phyloP scores from a whole-genome alignment of 1,140 invertebrate genomes.

The Contarinia nasturtii region DNA sequence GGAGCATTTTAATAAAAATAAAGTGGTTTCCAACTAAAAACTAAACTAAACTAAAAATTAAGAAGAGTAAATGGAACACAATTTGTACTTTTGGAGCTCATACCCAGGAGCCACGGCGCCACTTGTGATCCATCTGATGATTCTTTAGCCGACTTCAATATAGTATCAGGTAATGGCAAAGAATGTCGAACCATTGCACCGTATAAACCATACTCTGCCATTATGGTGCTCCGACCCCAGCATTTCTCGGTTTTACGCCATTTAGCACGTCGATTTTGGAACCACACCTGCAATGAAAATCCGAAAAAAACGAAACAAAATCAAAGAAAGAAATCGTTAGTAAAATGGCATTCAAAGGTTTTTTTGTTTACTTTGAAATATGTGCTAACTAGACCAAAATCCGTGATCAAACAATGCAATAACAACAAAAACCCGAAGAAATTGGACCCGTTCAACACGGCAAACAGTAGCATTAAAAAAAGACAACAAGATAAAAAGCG shows the following conservation, averaged over 20 bases:
- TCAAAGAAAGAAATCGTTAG: no score
- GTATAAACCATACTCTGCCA: constrained; percentile 98
- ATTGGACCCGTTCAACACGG: no score
- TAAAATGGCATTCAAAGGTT: no score
- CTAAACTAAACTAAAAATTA: not conserved
- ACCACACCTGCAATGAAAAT: constrained; percentile 18
- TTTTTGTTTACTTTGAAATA: no score
- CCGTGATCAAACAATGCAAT: no score
- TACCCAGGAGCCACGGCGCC: constrained; percentile 98
- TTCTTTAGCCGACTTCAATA: constrained; percentile 89
- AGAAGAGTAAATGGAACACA: not conserved
- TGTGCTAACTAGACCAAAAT: no score
- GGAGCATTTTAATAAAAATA: not conserved
- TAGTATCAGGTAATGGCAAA: constrained; percentile 90
- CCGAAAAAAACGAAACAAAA: no score
- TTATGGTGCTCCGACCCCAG: constrained; percentile 98
- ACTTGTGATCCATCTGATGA: constrained; percentile 59
- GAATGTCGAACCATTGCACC: constrained; percentile 98
- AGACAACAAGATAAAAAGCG: not conserved
- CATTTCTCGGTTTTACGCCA: constrained; percentile 99
- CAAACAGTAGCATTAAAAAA: no score
- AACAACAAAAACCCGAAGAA: no score
- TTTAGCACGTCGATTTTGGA: constrained; percentile 85
- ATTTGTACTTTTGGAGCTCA: constrained; percentile 25
- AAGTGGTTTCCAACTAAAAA: not conserved